phyloP scores from a whole-genome alignment of 1,140 invertebrate genomes.

The Meteorus sp. region DNA sequence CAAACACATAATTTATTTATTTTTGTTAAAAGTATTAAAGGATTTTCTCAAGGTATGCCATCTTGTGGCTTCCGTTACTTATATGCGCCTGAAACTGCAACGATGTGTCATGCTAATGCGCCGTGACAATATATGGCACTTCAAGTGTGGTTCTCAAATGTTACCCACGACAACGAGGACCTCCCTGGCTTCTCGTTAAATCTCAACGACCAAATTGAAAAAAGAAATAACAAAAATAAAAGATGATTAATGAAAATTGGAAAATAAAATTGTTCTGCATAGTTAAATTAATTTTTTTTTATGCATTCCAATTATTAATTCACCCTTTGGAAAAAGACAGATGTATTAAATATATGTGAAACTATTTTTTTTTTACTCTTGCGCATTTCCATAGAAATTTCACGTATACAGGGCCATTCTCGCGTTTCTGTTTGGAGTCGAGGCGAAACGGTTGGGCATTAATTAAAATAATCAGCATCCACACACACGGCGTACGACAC shows the following conservation, averaged over 20 bases:
- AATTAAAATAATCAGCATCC: conserved; percentile 50
- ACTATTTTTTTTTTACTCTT: not conserved
- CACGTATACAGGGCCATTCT: conserved; percentile 32
- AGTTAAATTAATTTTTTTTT: too few relatives aligned
- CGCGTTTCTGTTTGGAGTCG: conserved; percentile 41
- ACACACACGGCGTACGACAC: conserved; percentile 35
- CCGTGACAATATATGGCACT: conserved; percentile 48
- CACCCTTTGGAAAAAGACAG: too few relatives aligned
- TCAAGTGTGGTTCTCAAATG: conserved; percentile 29
- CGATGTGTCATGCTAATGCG: conserved; percentile 46
- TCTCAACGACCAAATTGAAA: too few relatives aligned
- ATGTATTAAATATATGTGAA: too few relatives aligned
- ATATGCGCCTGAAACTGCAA: conserved; percentile 32
- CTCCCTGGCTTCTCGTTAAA: conserved; percentile 7
- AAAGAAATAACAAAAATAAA: too few relatives aligned
- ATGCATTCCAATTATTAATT: too few relatives aligned
- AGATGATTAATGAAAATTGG: too few relatives aligned
- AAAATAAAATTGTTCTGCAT: too few relatives aligned
- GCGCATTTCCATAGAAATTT: not conserved
- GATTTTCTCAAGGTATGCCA: conserved; percentile 35
- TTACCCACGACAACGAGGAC: conserved; percentile 6
- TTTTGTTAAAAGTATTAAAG: conserved; percentile 29
- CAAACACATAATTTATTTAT: not conserved
- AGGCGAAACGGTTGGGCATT: conserved; percentile 39
- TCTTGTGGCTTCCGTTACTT: too few relatives aligned